phyloP scores from a whole-genome alignment of 2,113 vertebrate species.

The Psammodynastes pulverulentus region DNA sequence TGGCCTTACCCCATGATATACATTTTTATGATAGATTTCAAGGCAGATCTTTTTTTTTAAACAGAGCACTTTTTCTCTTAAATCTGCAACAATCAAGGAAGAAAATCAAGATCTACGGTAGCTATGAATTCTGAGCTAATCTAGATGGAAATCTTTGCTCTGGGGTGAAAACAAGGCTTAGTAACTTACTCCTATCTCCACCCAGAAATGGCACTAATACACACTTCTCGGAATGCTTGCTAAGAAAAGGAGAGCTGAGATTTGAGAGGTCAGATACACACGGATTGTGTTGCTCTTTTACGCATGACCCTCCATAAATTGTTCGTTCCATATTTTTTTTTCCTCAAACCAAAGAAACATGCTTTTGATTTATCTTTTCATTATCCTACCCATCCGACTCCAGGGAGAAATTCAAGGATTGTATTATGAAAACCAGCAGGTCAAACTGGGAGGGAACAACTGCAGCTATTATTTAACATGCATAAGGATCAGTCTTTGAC shows the following conservation, averaged over 20 bases:
- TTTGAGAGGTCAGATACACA: background rate
- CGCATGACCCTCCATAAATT: background rate
- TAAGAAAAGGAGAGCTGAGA: conserved; percentile 12
- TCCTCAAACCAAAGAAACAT: background rate
- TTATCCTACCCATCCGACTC: background rate
- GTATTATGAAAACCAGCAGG: background rate
- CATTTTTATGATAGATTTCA: background rate
- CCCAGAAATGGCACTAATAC: background rate
- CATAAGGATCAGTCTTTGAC: background rate
- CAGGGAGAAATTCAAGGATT: background rate
- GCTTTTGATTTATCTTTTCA: background rate
- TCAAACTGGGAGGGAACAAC: background rate
- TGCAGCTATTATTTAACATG: background rate
- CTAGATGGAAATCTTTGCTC: conserved; percentile 3
- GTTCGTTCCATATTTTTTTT: background rate
- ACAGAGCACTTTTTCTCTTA: background rate
- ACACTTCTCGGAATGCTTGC: background rate
- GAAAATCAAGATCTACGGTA: background rate
- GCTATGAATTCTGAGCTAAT: background rate
- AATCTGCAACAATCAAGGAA: background rate
- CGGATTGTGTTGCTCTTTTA: background rate
- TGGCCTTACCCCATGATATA: too few species aligned
- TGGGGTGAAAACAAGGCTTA: background rate
- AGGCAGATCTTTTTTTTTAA: background rate
- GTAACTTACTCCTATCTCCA: background rate